Base-by-base conservation (phyloP, 2,797 vertebrate genomes). In the Oophaga sylvatica region DNA sequence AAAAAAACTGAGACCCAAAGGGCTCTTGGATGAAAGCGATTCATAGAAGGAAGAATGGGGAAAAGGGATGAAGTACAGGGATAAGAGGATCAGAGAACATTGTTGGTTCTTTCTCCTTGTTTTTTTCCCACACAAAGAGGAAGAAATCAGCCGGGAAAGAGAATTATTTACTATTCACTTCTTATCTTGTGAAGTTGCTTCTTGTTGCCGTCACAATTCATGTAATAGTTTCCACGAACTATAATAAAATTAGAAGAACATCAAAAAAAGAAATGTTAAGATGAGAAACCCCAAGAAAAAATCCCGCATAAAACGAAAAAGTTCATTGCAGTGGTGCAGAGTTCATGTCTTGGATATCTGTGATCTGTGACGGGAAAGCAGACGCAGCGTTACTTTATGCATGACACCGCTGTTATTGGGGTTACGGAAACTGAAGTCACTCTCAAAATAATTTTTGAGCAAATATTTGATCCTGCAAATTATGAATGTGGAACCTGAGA, bases 381-480 rank as follows among this genome's bases (percentile, higher is more conserved):
- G 41, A 12, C 73, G n/a, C 75, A 2, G 57, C 56, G 12, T 4
- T 11, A 0, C 56, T 62, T 80, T 80, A 59, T 60, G 29, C 57
- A 80, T 10, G 29, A 80, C 9, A 9, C 2, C 8, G 35, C 77
- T 60, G 77, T 79, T 79, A 79, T 79, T 60, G 77, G 77, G 56
- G 77, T 79, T 79, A 59, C 56, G 0, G 16, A 59, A 59, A 60
- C 48, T 31, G 0, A 59, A 11, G 29, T 60, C 57, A 6, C 56
- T 35, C 56, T 0, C 13, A 78, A 59, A 80, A 35, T 80, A 31
- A 80, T 80, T 35, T 80, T 41, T 60, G 56, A 29, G n/a, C 26
- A 60, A 80, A 80, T 80, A 80, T 80, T 35, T 60, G 29, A 80
- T 80, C 56, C 53, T 79, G 16, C 76, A 59, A n/a, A 57, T 59